These are phyloP conservation scores for Echeneis naucrates DNA, from an alignment of 2,797 vertebrate species.

Conservation along the genomic window DNA sequence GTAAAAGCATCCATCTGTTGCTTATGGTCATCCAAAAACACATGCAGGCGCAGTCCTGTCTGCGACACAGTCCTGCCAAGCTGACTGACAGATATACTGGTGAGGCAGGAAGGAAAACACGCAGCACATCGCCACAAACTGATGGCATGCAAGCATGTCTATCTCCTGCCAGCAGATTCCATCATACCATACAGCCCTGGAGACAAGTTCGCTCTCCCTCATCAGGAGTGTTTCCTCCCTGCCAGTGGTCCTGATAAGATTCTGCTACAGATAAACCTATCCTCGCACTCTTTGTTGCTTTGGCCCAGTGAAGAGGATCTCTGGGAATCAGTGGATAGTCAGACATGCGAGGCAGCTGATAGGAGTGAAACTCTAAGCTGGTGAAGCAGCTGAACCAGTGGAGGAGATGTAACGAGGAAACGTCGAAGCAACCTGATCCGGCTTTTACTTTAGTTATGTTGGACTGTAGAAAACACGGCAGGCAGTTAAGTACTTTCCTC, in stretches of 20 bases:
- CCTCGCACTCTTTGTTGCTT: conserved; percentile 33
- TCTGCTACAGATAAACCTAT: conserved; percentile 45
- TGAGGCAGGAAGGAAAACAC: conserved; percentile 2
- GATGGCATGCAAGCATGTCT: background rate
- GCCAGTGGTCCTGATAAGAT: conserved; percentile 50
- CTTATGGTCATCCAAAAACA: background rate
- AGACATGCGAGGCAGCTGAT: conserved; percentile 76
- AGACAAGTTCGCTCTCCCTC: conserved; percentile 11
- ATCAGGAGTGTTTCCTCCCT: conserved; percentile 43
- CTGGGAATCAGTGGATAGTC: conserved; percentile 39
- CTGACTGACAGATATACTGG: background rate
- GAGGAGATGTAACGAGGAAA: conserved; percentile 55
- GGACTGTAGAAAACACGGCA: conserved; percentile 52
- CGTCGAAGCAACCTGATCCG: conserved; percentile 65
- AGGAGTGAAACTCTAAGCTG: conserved; percentile 80
- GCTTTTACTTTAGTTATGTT: conserved; percentile 60
- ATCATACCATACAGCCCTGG: conserved; percentile 11
- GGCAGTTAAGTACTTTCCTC: conserved; percentile 56
- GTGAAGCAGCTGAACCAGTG: conserved; percentile 53
- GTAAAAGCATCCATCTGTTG: conserved; percentile 9
- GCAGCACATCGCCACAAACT: background rate
- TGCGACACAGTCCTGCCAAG: background rate
- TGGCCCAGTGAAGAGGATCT: conserved; percentile 25
- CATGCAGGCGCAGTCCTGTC: background rate
- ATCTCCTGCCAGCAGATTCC: background rate